Percentiles rank a stretch among this genome's conserved stretches.
Conservation (phyloP, 2,113 vertebrate genomes). For the Camarhynchus parvulus region DNA sequence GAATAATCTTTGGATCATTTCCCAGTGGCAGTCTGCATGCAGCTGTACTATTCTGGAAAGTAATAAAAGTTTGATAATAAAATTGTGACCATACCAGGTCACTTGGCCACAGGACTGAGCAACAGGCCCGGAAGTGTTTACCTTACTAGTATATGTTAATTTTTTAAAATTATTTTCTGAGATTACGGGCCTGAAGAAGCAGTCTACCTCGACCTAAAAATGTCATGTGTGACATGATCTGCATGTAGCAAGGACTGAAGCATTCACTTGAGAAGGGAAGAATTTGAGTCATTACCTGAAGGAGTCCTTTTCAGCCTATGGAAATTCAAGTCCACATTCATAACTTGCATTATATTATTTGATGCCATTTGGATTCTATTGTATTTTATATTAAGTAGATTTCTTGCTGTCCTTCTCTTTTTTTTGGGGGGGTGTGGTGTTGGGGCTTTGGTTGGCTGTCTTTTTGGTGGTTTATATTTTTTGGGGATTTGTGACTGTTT, state of each 20-base stretch:
- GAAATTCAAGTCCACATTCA: neutral
- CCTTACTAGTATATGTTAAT: neutral
- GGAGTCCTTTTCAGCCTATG: neutral
- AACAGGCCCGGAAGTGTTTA: neutral
- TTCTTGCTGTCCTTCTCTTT: neutral
- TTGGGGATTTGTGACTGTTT: fast-evolving
- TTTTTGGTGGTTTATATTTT: neutral
- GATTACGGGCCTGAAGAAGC: neutral
- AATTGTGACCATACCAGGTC: neutral
- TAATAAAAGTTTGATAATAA: neutral
- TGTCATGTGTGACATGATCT: neutral
- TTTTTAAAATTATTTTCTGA: neutral
- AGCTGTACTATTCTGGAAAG: neutral
- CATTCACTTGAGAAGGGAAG: neutral
- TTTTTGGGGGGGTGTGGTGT: neutral
- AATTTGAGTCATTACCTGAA: neutral
- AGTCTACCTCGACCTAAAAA: neutral
- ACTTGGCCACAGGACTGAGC: neutral
- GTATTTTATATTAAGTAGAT: neutral
- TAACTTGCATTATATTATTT: neutral
- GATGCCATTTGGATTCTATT: neutral
- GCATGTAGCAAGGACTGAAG: neutral
- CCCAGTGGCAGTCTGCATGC: neutral
- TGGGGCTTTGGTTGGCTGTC: neutral
- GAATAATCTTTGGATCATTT: neutral